Evolutionary conservation across 2,888 invertebrate species (phyloP), one percentile per base, ranked within the genome.

Genomic region (Tiphia femorata): DNA sequence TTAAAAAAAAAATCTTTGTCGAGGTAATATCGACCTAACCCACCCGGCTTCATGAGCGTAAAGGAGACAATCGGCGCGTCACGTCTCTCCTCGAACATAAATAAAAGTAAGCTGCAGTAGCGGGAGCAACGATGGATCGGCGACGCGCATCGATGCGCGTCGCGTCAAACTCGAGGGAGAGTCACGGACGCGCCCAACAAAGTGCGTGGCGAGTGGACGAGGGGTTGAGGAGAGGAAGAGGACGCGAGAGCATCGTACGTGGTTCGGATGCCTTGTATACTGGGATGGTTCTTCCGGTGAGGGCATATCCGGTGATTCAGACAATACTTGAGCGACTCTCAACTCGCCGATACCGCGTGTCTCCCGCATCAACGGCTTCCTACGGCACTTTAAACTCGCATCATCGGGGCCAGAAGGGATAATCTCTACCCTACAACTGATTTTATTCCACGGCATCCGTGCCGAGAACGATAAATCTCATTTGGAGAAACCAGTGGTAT

Each of bases 281-380:
- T 59, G 64, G 66, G 67, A 73, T 66, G 72, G 74, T 65, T 71
- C 76, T 73, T 76, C 78, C 76, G 78, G 75, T 68, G 69, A 69
- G 62, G 70, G 72, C 70, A 69, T 70, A 73, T 77, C 77, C 76
- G 78, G 72, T 66, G 57, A 56, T 62, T 52, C 49, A 52, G 58
- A 69, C 73, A 67, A 69, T 67, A 21, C 62, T 47, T 51, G 27
- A 67, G 48, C 19, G 57, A 25, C 40, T 63, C 57, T 63, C 63
- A 49, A 58, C 21, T 27, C 27, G 1, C 3, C 3, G 2, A 2
- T 4, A 2, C 3, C 29, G 29, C 3, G n/a, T n/a, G n/a, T n/a
- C n/a, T n/a, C n/a, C n/a, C n/a, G n/a, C n/a, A n/a, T n/a, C n/a
- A n/a, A n/a, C n/a, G n/a, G n/a, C n/a, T n/a, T n/a, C n/a, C n/a